A percentile compares a stretch with the other conserved stretches of the same genome.
These are phyloP conservation scores for Tauraco erythrolophus DNA, from an alignment of 2,113 vertebrate genomes.

Conservation along the genomic window DNA sequence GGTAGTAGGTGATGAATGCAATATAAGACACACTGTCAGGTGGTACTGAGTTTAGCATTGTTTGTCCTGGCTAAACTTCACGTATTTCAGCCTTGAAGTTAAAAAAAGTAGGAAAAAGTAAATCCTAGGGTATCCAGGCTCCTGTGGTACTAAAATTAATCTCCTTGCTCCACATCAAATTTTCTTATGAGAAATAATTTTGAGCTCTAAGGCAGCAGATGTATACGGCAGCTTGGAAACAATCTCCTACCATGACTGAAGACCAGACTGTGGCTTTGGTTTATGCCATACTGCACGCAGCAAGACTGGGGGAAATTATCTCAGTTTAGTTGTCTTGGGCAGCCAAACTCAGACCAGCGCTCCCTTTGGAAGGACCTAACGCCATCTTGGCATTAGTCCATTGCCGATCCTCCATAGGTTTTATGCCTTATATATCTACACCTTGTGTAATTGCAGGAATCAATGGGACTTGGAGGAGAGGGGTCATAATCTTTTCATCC, in stretches of 20 bases:
- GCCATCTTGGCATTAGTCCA: background rate
- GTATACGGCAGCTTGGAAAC: background rate
- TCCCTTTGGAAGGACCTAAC: background rate
- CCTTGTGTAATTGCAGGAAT: background rate
- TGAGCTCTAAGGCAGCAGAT: background rate
- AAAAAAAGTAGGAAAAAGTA: slow-evolving; percentile 16
- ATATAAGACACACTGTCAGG: background rate
- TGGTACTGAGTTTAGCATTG: background rate
- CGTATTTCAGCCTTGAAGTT: background rate
- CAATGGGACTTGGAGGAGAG: background rate
- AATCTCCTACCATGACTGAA: background rate
- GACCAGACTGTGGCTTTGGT: background rate
- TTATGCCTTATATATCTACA: background rate
- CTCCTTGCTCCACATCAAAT: background rate
- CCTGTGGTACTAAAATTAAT: background rate
- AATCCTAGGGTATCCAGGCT: background rate
- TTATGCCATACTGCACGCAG: background rate
- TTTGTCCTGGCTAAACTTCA: slow-evolving; percentile 18
- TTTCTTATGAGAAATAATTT: background rate
- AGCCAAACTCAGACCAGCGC: background rate
- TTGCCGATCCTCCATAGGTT: background rate
- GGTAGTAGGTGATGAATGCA: background rate
- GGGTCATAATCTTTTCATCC: background rate
- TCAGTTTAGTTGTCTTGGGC: background rate
- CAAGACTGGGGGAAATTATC: background rate